These are phyloP conservation scores for Neosilurus mollespiculum DNA, from an alignment of 2,797 vertebrate species.

Conservation along the genomic window DNA sequence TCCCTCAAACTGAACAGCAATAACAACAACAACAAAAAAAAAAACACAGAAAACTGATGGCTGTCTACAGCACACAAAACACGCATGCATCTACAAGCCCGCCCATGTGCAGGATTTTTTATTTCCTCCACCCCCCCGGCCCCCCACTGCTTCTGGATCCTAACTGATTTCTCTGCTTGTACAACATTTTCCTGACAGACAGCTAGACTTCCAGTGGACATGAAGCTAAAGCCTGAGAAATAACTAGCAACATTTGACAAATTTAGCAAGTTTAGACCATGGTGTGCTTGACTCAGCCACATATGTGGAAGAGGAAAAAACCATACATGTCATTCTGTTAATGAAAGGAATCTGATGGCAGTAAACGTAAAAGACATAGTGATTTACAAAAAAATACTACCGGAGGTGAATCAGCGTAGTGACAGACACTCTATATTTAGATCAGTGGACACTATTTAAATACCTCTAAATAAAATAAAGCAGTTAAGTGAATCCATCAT, in stretches of 20 bases:
- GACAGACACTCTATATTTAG: neutral
- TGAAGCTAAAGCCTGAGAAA: neutral
- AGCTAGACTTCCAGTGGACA: constrained; percentile 7
- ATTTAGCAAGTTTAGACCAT: neutral
- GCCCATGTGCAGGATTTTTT: constrained; percentile 4
- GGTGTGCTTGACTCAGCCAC: neutral
- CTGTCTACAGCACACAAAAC: constrained; percentile 34
- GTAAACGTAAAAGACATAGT: constrained; percentile 38
- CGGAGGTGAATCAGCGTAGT: constrained; percentile 22
- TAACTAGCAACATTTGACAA: constrained; percentile 8
- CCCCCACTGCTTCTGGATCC: constrained; percentile 13
- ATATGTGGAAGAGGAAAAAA: constrained; percentile 29
- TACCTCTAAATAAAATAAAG: neutral
- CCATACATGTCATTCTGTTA: constrained; percentile 22
- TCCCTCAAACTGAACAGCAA: constrained; percentile 46
- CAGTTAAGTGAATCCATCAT: neutral
- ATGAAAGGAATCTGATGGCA: constrained; percentile 25
- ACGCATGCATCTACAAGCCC: constrained; percentile 17
- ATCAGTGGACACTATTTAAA: constrained; percentile 1
- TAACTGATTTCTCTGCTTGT: constrained; percentile 42
- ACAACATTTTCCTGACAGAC: constrained; percentile 1
- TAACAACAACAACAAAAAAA: too few species aligned
- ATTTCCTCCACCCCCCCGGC: neutral
- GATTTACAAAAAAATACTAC: constrained; percentile 35
- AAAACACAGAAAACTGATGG: constrained; percentile 30